A percentile compares a stretch with the other conserved stretches of the same genome.
Evolutionary conservation across 2,888 invertebrate genomes (phyloP).

Genomic region (Bhutanitis thaidina): DNA sequence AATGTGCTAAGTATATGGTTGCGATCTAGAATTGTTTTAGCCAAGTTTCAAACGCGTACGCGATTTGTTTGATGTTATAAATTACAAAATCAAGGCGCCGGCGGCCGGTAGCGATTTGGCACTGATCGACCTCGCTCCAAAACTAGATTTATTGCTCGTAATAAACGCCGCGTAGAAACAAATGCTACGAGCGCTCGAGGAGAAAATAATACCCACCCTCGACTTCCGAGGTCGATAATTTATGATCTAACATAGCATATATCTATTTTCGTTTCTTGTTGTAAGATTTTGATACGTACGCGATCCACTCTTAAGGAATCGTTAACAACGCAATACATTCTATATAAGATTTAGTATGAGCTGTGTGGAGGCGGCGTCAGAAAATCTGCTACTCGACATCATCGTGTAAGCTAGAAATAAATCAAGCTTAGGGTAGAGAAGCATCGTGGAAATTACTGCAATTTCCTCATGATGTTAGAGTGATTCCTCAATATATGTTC

Average conservation of each 20-base stretch:
- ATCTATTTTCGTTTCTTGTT: slow-evolving; percentile 31
- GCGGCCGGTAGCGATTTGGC: slow-evolving; percentile 27
- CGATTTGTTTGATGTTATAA: slow-evolving; percentile 17
- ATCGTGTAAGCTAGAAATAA: no score
- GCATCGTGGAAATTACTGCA: no score
- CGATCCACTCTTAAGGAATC: no score
- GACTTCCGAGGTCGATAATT: slow-evolving; percentile 33
- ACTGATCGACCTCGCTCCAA: slow-evolving; percentile 56
- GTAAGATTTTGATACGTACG: background rate
- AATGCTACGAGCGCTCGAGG: slow-evolving; percentile 37
- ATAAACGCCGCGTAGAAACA: slow-evolving; percentile 38
- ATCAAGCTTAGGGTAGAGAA: no score
- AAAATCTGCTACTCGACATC: no score
- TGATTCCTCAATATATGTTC: no score
- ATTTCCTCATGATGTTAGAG: no score
- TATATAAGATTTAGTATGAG: no score
- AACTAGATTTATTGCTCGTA: slow-evolving; percentile 61
- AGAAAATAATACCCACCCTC: slow-evolving; percentile 35
- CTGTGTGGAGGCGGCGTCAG: no score
- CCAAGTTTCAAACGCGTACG: slow-evolving; percentile 1
- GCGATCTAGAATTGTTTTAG: slow-evolving; percentile 10
- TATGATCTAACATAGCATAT: slow-evolving; percentile 32
- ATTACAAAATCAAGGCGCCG: slow-evolving; percentile 22
- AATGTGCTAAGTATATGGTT: slow-evolving; percentile 4
- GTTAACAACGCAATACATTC: no score